phyloP scores from a whole-genome alignment of 2,797 vertebrate genomes.

The Syngnathus rostellatus region DNA sequence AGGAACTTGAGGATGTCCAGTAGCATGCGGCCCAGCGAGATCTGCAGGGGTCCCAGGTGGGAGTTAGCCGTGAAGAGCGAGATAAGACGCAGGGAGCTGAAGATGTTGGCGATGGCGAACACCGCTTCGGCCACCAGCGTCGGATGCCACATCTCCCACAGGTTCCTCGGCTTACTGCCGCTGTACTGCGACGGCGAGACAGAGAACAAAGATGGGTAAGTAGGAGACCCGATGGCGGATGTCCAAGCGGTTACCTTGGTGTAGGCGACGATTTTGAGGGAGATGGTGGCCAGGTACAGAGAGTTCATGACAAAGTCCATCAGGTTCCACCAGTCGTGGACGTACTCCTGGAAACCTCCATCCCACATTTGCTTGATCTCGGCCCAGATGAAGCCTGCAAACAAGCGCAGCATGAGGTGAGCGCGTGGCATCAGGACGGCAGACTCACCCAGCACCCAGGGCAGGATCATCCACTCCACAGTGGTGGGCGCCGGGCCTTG shows the following conservation, averaged over 20 bases:
- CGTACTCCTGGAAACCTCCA: constrained; percentile 93
- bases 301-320: constrained; percentile 99
- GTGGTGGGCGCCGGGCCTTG: constrained; percentile 85
- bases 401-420: not conserved
- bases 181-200: constrained; percentile 73
- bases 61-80: constrained; percentile 98
- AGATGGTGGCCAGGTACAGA: constrained; percentile 94
- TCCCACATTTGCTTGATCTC: constrained; percentile 99
- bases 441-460: constrained; percentile 69
- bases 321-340: constrained; percentile 99
- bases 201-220: not conserved
- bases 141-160: constrained; percentile 97
- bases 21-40: constrained; percentile 94
- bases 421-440: not conserved
- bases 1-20: constrained; percentile 98
- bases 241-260: constrained; percentile 73
- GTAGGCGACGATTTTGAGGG: constrained; percentile 93
- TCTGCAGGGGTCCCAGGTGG: constrained; percentile 94
- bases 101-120: constrained; percentile 97
- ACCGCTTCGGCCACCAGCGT: constrained; percentile 93
- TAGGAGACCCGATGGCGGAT: too few relatives aligned
- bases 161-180: constrained; percentile 70
- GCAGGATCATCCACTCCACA: constrained; percentile 99
- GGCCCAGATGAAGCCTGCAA: constrained; percentile 95
- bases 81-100: constrained; percentile 95